Evolutionary conservation across 2,797 vertebrate species (phyloP), one percentile per base, ranked within the genome.

Genomic region (Bovichtus variegatus): DNA sequence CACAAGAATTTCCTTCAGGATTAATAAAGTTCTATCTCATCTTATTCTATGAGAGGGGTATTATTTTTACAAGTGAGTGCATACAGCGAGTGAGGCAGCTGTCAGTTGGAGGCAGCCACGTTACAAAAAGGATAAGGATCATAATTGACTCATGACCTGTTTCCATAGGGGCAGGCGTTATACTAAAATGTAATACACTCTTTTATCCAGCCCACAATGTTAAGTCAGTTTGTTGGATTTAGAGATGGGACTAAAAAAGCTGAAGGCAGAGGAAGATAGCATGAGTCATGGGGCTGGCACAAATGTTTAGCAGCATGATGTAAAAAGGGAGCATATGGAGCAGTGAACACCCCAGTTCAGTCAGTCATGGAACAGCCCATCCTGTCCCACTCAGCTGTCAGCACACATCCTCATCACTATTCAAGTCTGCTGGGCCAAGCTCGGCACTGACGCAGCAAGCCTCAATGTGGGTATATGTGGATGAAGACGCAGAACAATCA

Each of bases 341-440:
- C 69, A 46, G 71, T 74, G 81, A 90, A 82, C 82, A 90, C 64
- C 74, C 77, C 62, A 40, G 63, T 87, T 88, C 84, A 89, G 72
- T 86, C 89, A 83, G 77, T 84, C 87, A 73, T 80, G 82, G 82
- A 88, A 65, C 81, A 80, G 66, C 75, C 80, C 75, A 62, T 80
- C 76, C 80, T 78, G 83, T 64, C 85, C 83, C 74, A 43, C 83
- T 91, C 85, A 88, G 85, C 84, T 90, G 91, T 91, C 89, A 82
- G 78, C 84, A 78, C 54, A 81, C 86, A 85, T 90, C 85, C 86
- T 89, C 87, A 74, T 90, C 86, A 84, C 77, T 69, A 51, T 87
- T 86, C 86, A 85, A 67, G 74, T 82, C 79, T 89, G 66, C 78
- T 74, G 68, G 81, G 72, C 74, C 69, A 49, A 78, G 78, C 79